Evolutionary conservation across 1,140 invertebrate genomes (phyloP).

Genomic region (Apis florea): DNA sequence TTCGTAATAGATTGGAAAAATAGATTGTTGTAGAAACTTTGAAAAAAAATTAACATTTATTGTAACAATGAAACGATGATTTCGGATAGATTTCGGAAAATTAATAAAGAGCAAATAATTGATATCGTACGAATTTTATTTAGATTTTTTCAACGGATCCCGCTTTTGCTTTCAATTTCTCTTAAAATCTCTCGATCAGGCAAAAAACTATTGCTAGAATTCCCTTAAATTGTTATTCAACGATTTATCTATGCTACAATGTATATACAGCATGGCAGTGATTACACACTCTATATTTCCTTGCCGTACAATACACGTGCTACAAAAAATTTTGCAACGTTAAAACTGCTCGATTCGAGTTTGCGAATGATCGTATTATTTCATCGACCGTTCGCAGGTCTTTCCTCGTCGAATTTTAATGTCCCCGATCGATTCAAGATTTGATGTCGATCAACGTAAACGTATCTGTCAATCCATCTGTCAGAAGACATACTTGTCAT

Average conservation of each 20-base stretch:
- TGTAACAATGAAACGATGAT: too few species aligned
- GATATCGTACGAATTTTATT: too few species aligned
- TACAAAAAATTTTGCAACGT: slow-evolving; percentile 28
- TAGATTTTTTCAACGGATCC: neutral
- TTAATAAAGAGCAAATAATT: too few species aligned
- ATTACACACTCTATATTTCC: slow-evolving; percentile 68
- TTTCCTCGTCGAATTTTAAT: neutral
- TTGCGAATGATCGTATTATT: neutral
- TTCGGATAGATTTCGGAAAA: too few species aligned
- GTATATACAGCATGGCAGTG: slow-evolving; percentile 78
- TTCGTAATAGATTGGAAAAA: neutral
- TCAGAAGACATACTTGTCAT: slow-evolving; percentile 9
- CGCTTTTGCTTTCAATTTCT: slow-evolving; percentile 1
- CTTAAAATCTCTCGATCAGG: slow-evolving; percentile 45
- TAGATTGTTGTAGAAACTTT: neutral
- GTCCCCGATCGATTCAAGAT: neutral
- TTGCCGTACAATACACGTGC: slow-evolving; percentile 52
- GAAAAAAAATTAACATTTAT: neutral
- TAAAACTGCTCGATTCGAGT: slow-evolving; percentile 1
- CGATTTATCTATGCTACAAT: slow-evolving; percentile 69
- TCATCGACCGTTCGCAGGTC: neutral
- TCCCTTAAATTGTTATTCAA: slow-evolving; percentile 39
- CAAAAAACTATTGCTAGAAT: slow-evolving; percentile 44
- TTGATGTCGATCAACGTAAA: neutral
- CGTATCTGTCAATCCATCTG: neutral